These are phyloP conservation scores for Tokudaia muenninki DNA, from an alignment of 2,797 vertebrate species.

Conservation along the genomic window DNA sequence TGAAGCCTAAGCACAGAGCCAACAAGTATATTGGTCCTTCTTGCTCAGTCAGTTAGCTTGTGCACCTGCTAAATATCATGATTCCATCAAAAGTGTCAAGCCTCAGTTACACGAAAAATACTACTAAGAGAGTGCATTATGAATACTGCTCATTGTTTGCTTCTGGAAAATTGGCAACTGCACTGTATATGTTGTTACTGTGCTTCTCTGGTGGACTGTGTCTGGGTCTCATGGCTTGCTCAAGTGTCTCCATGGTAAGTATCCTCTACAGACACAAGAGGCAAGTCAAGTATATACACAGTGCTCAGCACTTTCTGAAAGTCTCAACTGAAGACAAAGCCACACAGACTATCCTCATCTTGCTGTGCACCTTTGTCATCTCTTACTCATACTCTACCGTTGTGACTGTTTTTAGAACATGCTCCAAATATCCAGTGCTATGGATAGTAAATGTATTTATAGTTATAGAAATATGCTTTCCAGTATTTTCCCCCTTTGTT, in stretches of 20 bases:
- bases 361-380: background rate
- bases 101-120: background rate
- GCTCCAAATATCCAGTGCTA: background rate
- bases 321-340: too few species aligned
- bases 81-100: background rate
- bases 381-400: background rate
- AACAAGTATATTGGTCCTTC: background rate
- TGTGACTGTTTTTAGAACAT: background rate
- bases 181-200: background rate
- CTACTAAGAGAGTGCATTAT: background rate
- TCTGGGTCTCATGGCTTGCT: background rate
- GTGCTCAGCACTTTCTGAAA: too few species aligned
- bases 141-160: background rate
- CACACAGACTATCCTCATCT: background rate
- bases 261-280: too few species aligned
- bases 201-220: background rate
- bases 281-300: too few species aligned
- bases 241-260: background rate
- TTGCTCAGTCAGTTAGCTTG: background rate
- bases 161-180: too few species aligned
- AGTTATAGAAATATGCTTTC: background rate
- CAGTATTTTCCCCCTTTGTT: background rate
- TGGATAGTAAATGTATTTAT: background rate
- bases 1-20: background rate
- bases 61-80: background rate